Conservation (phyloP, 2,113 vertebrate genomes). For the Cryptotis parvus region DNA sequence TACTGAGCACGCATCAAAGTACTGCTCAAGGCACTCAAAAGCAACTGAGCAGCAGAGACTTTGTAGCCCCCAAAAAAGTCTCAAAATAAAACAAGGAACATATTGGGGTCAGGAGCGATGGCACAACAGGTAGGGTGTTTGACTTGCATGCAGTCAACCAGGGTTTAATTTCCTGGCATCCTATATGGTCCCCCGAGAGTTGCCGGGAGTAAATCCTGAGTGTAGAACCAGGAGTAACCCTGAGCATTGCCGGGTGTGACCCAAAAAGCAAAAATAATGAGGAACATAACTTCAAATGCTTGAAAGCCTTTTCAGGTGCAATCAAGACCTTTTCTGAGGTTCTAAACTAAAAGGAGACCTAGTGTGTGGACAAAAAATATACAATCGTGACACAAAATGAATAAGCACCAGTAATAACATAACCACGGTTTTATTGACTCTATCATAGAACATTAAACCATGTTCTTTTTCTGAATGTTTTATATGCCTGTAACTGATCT, state of each 20-base stretch:
- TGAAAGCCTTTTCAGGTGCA: neutral
- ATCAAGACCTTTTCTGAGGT: neutral
- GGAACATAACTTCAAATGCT: neutral
- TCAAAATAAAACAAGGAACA: neutral
- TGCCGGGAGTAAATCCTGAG: no score
- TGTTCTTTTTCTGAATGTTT: conserved; percentile 1
- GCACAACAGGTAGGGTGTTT: no score
- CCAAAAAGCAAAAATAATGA: neutral
- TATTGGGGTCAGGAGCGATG: no score
- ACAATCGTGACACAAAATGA: neutral
- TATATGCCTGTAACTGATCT: neutral
- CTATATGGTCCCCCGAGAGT: no score
- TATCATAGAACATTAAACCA: neutral
- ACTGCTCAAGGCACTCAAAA: neutral
- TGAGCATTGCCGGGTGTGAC: no score
- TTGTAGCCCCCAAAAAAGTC: neutral
- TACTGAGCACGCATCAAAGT: neutral
- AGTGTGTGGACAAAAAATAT: neutral
- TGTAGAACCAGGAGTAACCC: no score
- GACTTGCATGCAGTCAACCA: no score
- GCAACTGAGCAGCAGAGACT: neutral
- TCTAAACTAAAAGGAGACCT: neutral
- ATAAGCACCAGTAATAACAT: neutral
- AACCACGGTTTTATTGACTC: neutral
- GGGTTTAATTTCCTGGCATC: no score